phyloP scores from a whole-genome alignment of 2,888 invertebrate genomes.

The Biston stratarius region DNA sequence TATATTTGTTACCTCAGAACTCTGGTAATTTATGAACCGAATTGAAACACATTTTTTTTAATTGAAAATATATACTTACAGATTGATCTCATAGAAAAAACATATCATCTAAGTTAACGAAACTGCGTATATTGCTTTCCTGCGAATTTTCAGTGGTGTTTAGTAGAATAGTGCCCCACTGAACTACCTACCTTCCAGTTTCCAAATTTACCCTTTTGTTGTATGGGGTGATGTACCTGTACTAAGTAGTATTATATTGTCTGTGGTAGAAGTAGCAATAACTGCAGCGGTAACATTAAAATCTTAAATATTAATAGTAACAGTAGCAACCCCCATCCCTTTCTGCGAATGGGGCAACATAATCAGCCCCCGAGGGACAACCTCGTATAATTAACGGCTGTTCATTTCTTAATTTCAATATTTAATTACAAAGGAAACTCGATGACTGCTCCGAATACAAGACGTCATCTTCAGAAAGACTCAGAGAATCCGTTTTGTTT shows the following conservation, averaged over 20 bases:
- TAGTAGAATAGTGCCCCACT: too few relatives aligned
- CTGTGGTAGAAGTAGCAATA: slow-evolving; percentile 39
- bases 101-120: too few relatives aligned
- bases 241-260: neutral
- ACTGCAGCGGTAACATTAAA: slow-evolving; percentile 65
- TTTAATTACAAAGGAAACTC: slow-evolving; percentile 87
- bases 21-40: too few relatives aligned
- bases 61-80: too few relatives aligned
- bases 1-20: too few relatives aligned
- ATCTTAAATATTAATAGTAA: slow-evolving; percentile 75
- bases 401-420: slow-evolving; percentile 88
- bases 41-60: too few relatives aligned
- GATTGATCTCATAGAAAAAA: too few relatives aligned
- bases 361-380: slow-evolving; percentile 86
- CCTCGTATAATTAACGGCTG: slow-evolving; percentile 86
- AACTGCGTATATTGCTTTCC: too few relatives aligned
- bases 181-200: too few relatives aligned
- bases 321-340: slow-evolving; percentile 74
- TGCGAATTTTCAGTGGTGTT: too few relatives aligned
- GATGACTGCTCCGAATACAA: slow-evolving; percentile 79
- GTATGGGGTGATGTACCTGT: too few relatives aligned
- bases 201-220: too few relatives aligned
- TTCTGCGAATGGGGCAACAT: slow-evolving; percentile 78
- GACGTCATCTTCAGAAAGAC: slow-evolving; percentile 85
- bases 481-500: slow-evolving; percentile 76